phyloP scores from a whole-genome alignment of 2,888 invertebrate genomes.

The Erebia ligea region DNA sequence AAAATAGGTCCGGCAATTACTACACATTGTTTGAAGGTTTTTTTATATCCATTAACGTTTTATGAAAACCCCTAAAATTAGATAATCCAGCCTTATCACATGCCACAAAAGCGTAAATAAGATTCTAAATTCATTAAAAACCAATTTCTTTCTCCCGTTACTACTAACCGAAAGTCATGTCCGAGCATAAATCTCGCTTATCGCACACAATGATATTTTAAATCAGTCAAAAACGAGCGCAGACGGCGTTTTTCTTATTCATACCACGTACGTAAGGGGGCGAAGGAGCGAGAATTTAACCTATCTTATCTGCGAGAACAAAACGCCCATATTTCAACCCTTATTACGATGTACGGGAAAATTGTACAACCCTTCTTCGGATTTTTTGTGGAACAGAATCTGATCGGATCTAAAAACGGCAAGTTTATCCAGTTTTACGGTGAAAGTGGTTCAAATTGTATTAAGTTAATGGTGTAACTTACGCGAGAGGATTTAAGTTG shows the following conservation, averaged over 20 bases:
- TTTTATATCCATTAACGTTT: too few species aligned
- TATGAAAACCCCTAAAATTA: too few species aligned
- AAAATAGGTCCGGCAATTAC: too few species aligned
- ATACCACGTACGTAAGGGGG: slow-evolving; percentile 47
- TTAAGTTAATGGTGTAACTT: slow-evolving; percentile 17
- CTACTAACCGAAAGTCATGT: neutral
- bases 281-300: slow-evolving; percentile 49
- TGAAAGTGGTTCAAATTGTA: slow-evolving; percentile 1
- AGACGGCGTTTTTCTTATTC: slow-evolving; percentile 44
- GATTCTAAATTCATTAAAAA: neutral
- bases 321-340: slow-evolving; percentile 48
- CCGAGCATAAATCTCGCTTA: slow-evolving; percentile 33
- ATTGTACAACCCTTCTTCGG: slow-evolving; percentile 19
- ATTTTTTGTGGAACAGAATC: slow-evolving; percentile 19
- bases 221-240: slow-evolving; percentile 38
- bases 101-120: neutral
- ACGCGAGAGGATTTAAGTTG: slow-evolving; percentile 5
- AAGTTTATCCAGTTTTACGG: slow-evolving; percentile 1
- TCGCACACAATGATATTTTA: slow-evolving; percentile 37
- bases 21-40: too few species aligned
- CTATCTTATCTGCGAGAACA: slow-evolving; percentile 50
- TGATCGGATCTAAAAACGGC: slow-evolving; percentile 9
- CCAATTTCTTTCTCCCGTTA: slow-evolving; percentile 1
- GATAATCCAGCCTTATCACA: neutral
- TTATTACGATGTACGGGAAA: slow-evolving; percentile 44